These are phyloP conservation scores for Mohoua ochrocephala DNA, from an alignment of 2,113 vertebrate species.

Conservation along the genomic window DNA sequence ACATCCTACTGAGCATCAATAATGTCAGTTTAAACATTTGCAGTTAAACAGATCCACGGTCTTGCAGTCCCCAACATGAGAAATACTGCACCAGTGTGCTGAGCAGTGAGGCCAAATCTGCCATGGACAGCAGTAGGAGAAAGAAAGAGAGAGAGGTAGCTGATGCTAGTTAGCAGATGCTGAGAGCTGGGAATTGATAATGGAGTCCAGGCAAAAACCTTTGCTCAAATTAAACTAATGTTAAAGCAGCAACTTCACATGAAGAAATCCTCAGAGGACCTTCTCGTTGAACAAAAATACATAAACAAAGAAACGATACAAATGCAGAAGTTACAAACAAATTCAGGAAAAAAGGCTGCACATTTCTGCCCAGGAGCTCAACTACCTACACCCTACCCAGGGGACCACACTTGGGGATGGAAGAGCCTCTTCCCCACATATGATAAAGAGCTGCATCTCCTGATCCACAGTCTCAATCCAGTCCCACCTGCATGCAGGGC, in stretches of 20 bases:
- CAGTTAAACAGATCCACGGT: not conserved
- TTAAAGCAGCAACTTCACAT: not conserved
- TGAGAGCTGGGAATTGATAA: not conserved
- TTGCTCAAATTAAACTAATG: not conserved
- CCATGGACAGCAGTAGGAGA: not conserved
- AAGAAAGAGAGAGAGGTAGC: not conserved
- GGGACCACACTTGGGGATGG: not conserved
- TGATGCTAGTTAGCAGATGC: not conserved
- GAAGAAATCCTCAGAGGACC: not conserved
- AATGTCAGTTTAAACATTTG: not conserved
- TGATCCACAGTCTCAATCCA: rapidly evolving
- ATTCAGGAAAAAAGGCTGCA: not conserved
- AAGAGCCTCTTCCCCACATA: not conserved
- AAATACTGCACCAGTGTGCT: not conserved
- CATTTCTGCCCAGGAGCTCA: not conserved
- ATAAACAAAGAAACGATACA: not conserved
- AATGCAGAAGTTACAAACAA: not conserved
- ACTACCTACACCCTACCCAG: not conserved
- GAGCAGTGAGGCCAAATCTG: not conserved
- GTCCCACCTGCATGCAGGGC: not conserved
- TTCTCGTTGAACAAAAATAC: not conserved
- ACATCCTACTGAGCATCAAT: not conserved
- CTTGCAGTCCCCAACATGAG: not conserved
- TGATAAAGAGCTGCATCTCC: not conserved
- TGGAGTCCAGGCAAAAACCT: not conserved